Base-by-base conservation (phyloP, 2,113 vertebrate species). In the Pogona vitticeps region DNA sequence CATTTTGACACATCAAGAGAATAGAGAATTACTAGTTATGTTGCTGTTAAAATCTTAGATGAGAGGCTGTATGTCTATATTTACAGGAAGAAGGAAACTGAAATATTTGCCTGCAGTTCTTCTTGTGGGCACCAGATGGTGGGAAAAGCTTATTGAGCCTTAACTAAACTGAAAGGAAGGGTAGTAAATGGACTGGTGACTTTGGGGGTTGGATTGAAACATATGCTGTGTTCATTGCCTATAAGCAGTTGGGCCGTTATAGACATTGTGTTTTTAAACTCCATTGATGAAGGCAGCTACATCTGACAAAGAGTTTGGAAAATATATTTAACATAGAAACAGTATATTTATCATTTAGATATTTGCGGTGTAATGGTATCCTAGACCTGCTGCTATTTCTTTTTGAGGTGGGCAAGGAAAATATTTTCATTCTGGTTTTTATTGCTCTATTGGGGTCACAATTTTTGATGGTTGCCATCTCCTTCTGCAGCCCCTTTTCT, bases 31-130 rank as follows among this genome's bases (percentile, higher is more conserved):
- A 52, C 31, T n/a, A 82, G 8, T 84, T 13, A 12, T 63, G 26
- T 56, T 7, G 15, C 38, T 33, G 21, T 42, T 63, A 63, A 61
- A 63, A 61, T 40, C 31, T 76, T 76, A 46, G 28, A n/a, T 65
- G 59, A 67, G 13, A 38, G 40, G 38, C 13, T 52, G 3, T 82
- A n/a, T n/a, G 70, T 38, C 6, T 52, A 83, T 76, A 8, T 88
- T 83, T 46, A 31, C 70, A 72, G 83, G 86, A 82, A 85, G 71
- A 92, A 88, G 0, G 91, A 88, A 88, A 86, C 89, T 90, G 87
- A 91, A 90, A 84, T 84, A 1, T 2, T 36, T 1, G 36, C 33
- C 12, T 93, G 94, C 91, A 94, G 76, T 95, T 94, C 93, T 89
- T 56, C 0, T 14, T 72, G 36, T 84, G 91, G 58, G 90, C 94